Evolutionary conservation across 2,797 vertebrate species (phyloP).

Genomic region (Pipistrellus pipistrellus): DNA sequence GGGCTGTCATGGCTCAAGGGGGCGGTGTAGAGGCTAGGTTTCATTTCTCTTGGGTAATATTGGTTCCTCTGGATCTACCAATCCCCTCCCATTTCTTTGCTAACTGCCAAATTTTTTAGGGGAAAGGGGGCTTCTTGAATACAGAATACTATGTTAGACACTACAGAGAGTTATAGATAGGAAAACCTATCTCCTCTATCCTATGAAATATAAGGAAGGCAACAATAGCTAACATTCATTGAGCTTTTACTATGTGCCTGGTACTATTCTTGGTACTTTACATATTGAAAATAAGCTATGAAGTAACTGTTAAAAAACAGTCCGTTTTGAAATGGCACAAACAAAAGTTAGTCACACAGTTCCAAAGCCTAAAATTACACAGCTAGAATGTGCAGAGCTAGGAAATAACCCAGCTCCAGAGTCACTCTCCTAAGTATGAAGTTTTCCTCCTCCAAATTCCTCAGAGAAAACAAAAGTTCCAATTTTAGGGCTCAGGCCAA

Average conservation of each 20-base stretch:
- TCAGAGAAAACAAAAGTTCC: constrained; percentile 27
- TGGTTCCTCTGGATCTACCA: background rate
- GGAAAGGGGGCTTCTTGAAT: background rate
- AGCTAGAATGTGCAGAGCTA: background rate
- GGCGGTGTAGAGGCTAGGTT: background rate
- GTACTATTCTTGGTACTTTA: constrained; percentile 47
- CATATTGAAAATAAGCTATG: constrained; percentile 3
- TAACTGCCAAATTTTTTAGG: background rate
- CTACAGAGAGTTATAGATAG: background rate
- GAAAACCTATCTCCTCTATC: background rate
- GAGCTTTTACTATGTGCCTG: constrained; percentile 22
- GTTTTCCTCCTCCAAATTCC: background rate
- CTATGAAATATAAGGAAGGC: background rate
- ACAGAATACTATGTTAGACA: background rate
- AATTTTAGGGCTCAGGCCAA: background rate
- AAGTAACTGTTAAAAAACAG: background rate
- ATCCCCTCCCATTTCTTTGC: background rate
- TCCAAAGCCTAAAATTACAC: background rate
- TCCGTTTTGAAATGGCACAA: constrained; percentile 20
- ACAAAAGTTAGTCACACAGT: background rate
- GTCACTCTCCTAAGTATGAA: constrained; percentile 3
- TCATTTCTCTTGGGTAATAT: background rate
- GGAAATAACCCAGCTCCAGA: background rate
- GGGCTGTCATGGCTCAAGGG: background rate
- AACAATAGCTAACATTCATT: background rate